Evolutionary conservation across 2,888 invertebrate species (phyloP).

Genomic region (Xestia sexstrigata): DNA sequence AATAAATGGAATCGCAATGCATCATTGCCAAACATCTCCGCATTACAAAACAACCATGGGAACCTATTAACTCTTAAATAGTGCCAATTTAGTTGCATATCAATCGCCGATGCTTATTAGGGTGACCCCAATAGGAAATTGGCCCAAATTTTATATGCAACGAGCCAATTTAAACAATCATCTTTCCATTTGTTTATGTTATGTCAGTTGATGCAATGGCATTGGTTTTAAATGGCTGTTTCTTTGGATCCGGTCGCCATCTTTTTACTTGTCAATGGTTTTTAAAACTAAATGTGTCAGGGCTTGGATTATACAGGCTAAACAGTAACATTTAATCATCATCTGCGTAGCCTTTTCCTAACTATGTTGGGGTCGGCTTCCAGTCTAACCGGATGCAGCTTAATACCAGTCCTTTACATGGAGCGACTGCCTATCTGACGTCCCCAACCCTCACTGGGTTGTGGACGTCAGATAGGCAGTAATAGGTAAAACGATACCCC

Average conservation of each 20-base stretch:
- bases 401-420: neutral
- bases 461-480: too few species aligned
- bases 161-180: constrained; percentile 52
- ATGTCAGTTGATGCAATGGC: constrained; percentile 45
- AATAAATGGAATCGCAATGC: neutral
- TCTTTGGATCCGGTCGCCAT: constrained; percentile 20
- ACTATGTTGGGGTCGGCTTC: neutral
- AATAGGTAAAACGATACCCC: too few species aligned
- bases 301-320: too few species aligned
- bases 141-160: constrained; percentile 58
- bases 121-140: constrained; percentile 47
- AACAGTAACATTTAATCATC: neutral
- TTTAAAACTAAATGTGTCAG: too few species aligned
- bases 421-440: too few species aligned
- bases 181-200: constrained; percentile 29
- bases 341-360: neutral
- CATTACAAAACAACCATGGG: constrained; percentile 48
- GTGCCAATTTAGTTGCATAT: constrained; percentile 54
- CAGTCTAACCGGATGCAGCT: neutral
- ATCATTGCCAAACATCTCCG: constrained; percentile 12
- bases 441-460: too few species aligned
- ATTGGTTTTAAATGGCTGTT: constrained; percentile 12
- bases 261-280: neutral
- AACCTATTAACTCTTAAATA: constrained; percentile 41
- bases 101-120: constrained; percentile 35